A percentile compares a stretch with the other conserved stretches of the same genome.
phyloP scores from a whole-genome alignment of 1,140 invertebrate species.

The Drosophila varians region DNA sequence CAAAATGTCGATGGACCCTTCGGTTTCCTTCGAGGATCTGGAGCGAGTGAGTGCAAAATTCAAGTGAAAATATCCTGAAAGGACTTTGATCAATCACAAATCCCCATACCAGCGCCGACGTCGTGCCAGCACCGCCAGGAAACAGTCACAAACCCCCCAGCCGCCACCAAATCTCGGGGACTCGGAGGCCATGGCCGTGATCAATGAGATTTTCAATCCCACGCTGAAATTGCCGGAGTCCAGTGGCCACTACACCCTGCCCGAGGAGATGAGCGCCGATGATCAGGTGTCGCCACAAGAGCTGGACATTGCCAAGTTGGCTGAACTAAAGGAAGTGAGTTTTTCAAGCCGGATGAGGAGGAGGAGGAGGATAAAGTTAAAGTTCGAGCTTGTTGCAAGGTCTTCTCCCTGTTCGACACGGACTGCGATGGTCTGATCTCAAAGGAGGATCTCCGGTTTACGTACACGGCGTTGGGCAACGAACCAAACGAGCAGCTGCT shows the following conservation, averaged over 20 bases:
- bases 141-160: conserved; percentile 60
- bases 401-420: conserved; percentile 86
- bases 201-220: conserved; percentile 84
- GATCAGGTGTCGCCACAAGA: conserved; percentile 84
- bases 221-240: conserved; percentile 79
- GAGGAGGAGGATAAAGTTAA: background rate
- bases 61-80: background rate
- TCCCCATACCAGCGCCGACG: conserved; percentile 57
- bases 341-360: background rate
- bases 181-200: conserved; percentile 81
- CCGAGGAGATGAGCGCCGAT: conserved; percentile 84
- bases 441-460: conserved; percentile 85
- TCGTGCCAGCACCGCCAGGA: conserved; percentile 63
- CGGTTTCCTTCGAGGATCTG: conserved; percentile 74
- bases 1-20: conserved; percentile 76
- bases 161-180: conserved; percentile 47
- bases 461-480: conserved; percentile 85
- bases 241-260: conserved; percentile 84
- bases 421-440: conserved; percentile 86
- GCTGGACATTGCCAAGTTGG: conserved; percentile 85
- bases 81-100: background rate
- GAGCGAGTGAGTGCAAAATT: conserved; percentile 67
- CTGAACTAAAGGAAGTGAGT: conserved; percentile 85
- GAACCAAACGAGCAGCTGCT: conserved; percentile 85
- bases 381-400: conserved; percentile 75